Conservation (phyloP, 1,140 invertebrate genomes). For the Psilanteris sp. region DNA sequence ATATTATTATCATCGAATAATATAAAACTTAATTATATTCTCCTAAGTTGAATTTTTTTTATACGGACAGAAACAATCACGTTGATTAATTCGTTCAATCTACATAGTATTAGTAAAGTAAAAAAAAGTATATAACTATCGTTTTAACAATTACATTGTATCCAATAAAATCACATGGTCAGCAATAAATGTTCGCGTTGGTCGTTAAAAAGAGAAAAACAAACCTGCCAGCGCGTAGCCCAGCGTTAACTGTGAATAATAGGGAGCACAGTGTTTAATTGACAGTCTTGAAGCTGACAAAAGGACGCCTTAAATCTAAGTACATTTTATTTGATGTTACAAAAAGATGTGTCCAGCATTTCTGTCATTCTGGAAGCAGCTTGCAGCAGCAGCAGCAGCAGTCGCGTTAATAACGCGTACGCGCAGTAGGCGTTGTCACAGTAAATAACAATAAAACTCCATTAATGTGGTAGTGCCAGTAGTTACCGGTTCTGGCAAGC, state of each 20-base stretch:
- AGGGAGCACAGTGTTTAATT: slow-evolving; percentile 5
- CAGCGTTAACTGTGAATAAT: slow-evolving; percentile 3
- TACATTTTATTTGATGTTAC: slow-evolving; percentile 54
- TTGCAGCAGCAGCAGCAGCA: slow-evolving; percentile 62
- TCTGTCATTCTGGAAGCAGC: slow-evolving; percentile 61
- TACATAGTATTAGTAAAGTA: no score
- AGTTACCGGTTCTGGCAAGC: slow-evolving; percentile 74
- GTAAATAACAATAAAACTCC: slow-evolving; percentile 81
- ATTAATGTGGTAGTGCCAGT: slow-evolving; percentile 77
- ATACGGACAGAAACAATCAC: no score
- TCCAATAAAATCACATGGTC: no score
- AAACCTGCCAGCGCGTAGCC: no score
- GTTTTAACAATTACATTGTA: no score
- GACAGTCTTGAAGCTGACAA: slow-evolving; percentile 21
- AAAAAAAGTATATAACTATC: no score
- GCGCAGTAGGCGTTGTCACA: slow-evolving; percentile 68
- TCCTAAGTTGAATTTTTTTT: no score
- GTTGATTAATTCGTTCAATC: no score
- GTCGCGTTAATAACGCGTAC: slow-evolving; percentile 69
- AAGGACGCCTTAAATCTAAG: slow-evolving; percentile 36
- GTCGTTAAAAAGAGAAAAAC: no score
- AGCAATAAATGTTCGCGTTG: no score
- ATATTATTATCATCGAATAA: no score
- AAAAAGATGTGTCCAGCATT: slow-evolving; percentile 57
- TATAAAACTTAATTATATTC: no score